Evolutionary conservation across 2,113 vertebrate genomes (phyloP), one percentile per base, ranked within the genome.

Genomic region (Bettongia penicillata): DNA sequence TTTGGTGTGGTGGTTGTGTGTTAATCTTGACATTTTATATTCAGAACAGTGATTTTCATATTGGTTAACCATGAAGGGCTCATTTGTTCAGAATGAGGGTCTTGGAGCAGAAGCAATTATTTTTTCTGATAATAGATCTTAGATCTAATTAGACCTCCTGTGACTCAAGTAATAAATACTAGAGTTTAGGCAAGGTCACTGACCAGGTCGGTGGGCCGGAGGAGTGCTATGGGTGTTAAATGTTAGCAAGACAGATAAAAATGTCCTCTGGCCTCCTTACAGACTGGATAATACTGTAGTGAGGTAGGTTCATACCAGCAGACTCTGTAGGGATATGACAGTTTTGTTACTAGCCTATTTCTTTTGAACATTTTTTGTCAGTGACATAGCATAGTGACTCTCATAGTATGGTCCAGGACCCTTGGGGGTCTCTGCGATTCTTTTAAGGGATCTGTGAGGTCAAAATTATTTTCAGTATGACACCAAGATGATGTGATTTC

Each of bases 71-170:
- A 10, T 52, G 94, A 50, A 90, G 92, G 68, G 37, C 28, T 93
- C 51, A 48, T 48, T 91, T 92, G n/a, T 55, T 94, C 68, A 26
- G 37, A 93, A 31, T 57, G 23, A 51, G 43, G 16, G 84, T 51
- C 90, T 2, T 37, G 5, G 91, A 92, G 51, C 52, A 93, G 95
- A 93, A 93, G 95, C 51, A 93, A 90, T 93, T 95, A 95, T 77
- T 57, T 10, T 92, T 51, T 84, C 6, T 84, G 26, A 0, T 28
- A 1, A 43, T 84, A 84, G 68, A 43, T 84, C 57, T 37, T 12
- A 68, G 57, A 84, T 84, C 22, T 68, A 68, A 57, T 57, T 57
- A 57, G 55, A 57, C 10, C 28, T 4, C 28, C 57, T 68, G 57
- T 68, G 14, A 61, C 28, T 31, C 28, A 68, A 68, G 57, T 12